A percentile compares a stretch with the other conserved stretches of the same genome.
Evolutionary conservation across 1,140 invertebrate genomes (phyloP).

Genomic region (Hormaphis cornu): DNA sequence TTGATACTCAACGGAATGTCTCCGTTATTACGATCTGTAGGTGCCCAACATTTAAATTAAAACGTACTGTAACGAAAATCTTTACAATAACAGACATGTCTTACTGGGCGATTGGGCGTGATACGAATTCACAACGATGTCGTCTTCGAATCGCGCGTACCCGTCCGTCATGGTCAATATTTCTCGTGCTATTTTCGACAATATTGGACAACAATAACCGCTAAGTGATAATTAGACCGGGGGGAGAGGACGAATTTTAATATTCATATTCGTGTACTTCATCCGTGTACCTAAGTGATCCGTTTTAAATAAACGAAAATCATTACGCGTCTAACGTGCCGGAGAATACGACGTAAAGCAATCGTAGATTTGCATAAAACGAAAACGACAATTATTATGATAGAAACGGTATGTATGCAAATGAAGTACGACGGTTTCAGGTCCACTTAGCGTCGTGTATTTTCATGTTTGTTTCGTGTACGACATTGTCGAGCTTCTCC

Average conservation of each 20-base stretch:
- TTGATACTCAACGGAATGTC: not conserved
- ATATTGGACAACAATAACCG: not conserved
- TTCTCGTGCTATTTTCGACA: not conserved
- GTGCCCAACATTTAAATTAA: too few species aligned
- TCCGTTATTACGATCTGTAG: conserved; percentile 7
- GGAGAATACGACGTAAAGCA: not conserved
- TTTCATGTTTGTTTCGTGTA: not conserved
- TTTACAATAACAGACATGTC: not conserved
- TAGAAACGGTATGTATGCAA: not conserved
- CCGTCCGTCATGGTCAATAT: conserved; percentile 1
- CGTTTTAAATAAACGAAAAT: not conserved
- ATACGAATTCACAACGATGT: conserved; percentile 25
- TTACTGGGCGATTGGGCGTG: conserved; percentile 23
- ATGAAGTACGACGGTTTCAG: not conserved
- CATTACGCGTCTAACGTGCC: not conserved
- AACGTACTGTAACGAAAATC: not conserved
- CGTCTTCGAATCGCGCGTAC: conserved; percentile 31
- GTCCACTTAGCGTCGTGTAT: not conserved
- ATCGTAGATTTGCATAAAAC: conserved; percentile 2
- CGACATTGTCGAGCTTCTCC: too few species aligned
- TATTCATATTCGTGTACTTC: not conserved
- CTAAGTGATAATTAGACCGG: not conserved
- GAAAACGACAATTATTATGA: too few species aligned
- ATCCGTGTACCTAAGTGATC: not conserved
- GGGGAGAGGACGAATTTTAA: not conserved